A percentile compares a stretch with the other conserved stretches of the same genome.
Conservation (phyloP, 2,888 invertebrate genomes). For the Amphipyra berbera region DNA sequence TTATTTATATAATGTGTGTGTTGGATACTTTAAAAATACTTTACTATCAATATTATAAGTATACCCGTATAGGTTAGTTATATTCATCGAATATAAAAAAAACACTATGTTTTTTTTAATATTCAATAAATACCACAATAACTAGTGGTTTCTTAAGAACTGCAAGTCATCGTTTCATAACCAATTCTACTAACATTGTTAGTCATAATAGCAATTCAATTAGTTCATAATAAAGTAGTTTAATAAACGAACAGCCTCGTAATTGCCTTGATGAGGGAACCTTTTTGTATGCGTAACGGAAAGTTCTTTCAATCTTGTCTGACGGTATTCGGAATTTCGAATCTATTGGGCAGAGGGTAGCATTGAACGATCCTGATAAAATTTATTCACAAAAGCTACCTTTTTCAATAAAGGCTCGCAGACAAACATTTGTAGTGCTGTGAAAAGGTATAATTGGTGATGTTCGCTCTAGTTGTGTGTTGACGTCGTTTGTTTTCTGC, state of each 20-base stretch:
- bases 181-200: slow-evolving; percentile 1
- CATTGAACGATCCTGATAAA: slow-evolving; percentile 52
- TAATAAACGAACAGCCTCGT: slow-evolving; percentile 35
- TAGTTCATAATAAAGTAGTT: slow-evolving; percentile 21
- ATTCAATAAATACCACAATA: too few species aligned
- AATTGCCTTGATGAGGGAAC: slow-evolving; percentile 39
- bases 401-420: slow-evolving; percentile 52
- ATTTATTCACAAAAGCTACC: slow-evolving; percentile 57
- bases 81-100: too few species aligned
- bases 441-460: slow-evolving; percentile 39
- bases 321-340: slow-evolving; percentile 30
- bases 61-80: too few species aligned
- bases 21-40: too few species aligned
- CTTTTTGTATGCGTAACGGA: slow-evolving; percentile 54
- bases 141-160: too few species aligned
- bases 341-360: slow-evolving; percentile 46
- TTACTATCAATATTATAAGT: too few species aligned
- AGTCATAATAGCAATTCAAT: slow-evolving; percentile 23
- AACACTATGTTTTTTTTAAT: too few species aligned
- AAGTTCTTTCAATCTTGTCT: slow-evolving; percentile 58
- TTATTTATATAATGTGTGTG: background rate
- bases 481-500: slow-evolving; percentile 1
- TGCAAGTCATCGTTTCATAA: too few species aligned
- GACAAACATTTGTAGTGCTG: slow-evolving; percentile 48
- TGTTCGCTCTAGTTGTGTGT: slow-evolving; percentile 17